Base-by-base conservation (phyloP, 2,888 invertebrate genomes). In the Notodonta ziczac region DNA sequence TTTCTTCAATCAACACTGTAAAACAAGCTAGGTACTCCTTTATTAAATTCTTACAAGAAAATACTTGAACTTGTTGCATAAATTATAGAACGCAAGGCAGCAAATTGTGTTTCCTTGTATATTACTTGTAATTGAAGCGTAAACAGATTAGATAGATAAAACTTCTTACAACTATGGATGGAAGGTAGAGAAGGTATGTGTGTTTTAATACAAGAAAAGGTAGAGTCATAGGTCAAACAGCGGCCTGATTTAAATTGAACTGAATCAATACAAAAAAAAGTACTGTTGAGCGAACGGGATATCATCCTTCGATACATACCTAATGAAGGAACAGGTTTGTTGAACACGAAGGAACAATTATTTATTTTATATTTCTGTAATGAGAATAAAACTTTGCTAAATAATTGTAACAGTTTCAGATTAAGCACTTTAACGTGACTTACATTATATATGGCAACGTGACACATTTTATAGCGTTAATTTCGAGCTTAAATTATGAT, bases 1-100 rank as follows among this genome's bases (percentile, higher is more conserved):
- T 79, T 73, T 73, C 71, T 72, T 67, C 60, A 64, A 68, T 74
- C 62, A 67, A 59, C 72, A 61, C 56, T 57, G 46, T 46, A 46
- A 46, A n/a, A n/a, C 46, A 46, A 46, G 46, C 46, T 46, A 24
- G 24, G 24, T 24, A 46, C 46, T 46, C 5, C 46, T n/a, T 46
- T 46, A n/a, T 46, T 46, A 46, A 46, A n/a, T 1, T 46, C 46
- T 46, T 46, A 13, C n/a, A 46, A 46, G n/a, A 46, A 46, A 13
- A 13, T 0, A 13, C 5, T n/a, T 46, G 42, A 42, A 42, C 13
- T 46, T 46, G 46, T 46, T 46, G 46, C 4, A 46, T 46, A 46
- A 46, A 46, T 46, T 46, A 46, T n/a, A 46, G 13, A 46, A 46
- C 46, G 1, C 46, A 46, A n/a, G 46, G n/a, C 46, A 46, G 46